Percentiles rank a stretch among this genome's conserved stretches.
These are phyloP conservation scores for Aleiodes testaceus DNA, from an alignment of 2,888 invertebrate genomes.

Conservation along the genomic window DNA sequence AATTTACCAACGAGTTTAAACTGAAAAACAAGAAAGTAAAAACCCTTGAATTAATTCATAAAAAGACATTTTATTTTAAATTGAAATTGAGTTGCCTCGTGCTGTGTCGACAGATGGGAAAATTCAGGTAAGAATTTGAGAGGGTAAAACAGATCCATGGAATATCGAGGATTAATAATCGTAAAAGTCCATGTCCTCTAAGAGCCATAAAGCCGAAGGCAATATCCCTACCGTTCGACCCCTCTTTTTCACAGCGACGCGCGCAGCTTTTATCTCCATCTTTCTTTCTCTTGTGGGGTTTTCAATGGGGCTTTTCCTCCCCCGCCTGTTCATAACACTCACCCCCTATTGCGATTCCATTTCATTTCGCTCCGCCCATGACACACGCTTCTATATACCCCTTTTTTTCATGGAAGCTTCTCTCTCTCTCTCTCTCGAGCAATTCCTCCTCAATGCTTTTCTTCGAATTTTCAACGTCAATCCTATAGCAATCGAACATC, in stretches of 20 bases:
- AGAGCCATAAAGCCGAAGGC: slow-evolving; percentile 61
- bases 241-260: slow-evolving; percentile 40
- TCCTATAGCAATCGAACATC: slow-evolving; percentile 24
- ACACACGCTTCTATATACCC: slow-evolving; percentile 50
- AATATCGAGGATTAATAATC: slow-evolving; percentile 63
- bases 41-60: background rate
- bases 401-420: slow-evolving; percentile 35
- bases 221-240: slow-evolving; percentile 56
- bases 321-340: slow-evolving; percentile 48
- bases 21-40: slow-evolving; percentile 16
- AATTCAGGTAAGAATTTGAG: background rate
- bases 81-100: background rate
- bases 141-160: slow-evolving; percentile 39
- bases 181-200: slow-evolving; percentile 63
- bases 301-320: slow-evolving; percentile 40
- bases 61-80: background rate
- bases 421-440: slow-evolving; percentile 9
- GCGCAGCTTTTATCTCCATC: slow-evolving; percentile 19
- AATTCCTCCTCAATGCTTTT: slow-evolving; percentile 15
- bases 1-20: slow-evolving; percentile 49
- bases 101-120: background rate
- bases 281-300: slow-evolving; percentile 7
- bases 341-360: slow-evolving; percentile 52
- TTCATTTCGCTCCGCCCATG: slow-evolving; percentile 53
- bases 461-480: slow-evolving; percentile 24